Conservation (phyloP, 2,113 vertebrate species). For the Corythornis madagascariensis region DNA sequence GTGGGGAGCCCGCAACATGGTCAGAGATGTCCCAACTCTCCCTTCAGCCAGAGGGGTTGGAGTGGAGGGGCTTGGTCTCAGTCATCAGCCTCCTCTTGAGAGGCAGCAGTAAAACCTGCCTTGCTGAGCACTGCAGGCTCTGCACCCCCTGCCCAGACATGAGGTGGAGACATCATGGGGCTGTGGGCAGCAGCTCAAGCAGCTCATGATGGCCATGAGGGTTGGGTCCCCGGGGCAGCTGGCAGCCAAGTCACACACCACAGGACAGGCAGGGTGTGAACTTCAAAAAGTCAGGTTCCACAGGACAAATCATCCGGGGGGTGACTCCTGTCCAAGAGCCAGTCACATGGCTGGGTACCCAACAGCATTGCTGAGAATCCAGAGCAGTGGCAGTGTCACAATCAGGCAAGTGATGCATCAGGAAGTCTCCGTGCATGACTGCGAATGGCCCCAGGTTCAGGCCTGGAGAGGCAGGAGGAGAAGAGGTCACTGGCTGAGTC, state of each 20-base stretch:
- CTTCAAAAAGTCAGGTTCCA: not conserved
- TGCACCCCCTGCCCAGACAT: fast-evolving
- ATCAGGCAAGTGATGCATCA: not conserved
- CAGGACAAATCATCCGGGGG: not conserved
- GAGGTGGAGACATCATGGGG: fast-evolving
- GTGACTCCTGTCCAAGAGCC: not conserved
- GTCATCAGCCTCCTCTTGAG: not conserved
- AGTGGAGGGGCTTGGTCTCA: not conserved
- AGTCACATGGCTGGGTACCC: not conserved
- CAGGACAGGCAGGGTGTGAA: not conserved
- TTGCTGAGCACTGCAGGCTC: not conserved
- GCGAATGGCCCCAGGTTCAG: not conserved
- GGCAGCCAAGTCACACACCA: not conserved
- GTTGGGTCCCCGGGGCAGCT: not conserved
- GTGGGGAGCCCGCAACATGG: not conserved
- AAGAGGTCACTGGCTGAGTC: not conserved
- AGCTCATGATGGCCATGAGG: fast-evolving
- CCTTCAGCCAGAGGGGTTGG: not conserved
- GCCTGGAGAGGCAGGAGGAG: not conserved
- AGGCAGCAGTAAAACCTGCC: not conserved
- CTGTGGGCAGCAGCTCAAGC: not conserved
- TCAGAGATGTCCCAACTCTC: no score
- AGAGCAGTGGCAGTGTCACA: not conserved
- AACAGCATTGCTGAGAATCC: not conserved
- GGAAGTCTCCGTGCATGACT: fast-evolving